Base-by-base conservation (phyloP, 2,113 vertebrate genomes). In the Eulemur rufifrons region DNA sequence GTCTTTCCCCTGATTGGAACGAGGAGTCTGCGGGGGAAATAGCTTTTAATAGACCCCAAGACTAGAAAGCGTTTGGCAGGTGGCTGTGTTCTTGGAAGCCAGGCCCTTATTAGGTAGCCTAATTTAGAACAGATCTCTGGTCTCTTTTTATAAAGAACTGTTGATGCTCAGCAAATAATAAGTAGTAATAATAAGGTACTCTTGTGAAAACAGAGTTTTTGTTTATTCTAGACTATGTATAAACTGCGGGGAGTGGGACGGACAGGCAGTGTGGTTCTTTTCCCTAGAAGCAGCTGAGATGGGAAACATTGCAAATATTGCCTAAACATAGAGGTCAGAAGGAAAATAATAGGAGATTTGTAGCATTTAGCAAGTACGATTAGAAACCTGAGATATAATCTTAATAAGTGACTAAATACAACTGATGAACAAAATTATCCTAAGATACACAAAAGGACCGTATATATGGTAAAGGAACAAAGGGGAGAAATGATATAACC, bases 191-290 rank as follows among this genome's bases (percentile, higher is more conserved):
- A 91, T 64, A 91, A 25, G 86, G 86, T 95, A 97, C 86, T 86
- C 83, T 17, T 83, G 85, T 95, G 74, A 59, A 96, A 94, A 95
- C 89, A 95, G 9, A 73, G 68, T 78, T 88, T 89, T 91, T 95
- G 97, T 89, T 96, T 96, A 80, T 95, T 95, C 89, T 95, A 95
- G 68, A 97, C 54, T 80, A 39, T 80, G 78, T 42, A 29, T 93
- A 85, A 77, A 66, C 21, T 61, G 2, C 0, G 20, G 42, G 56
- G 45, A 18, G 59, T 23, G 11, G 64, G 21, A 54, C 0, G 0
- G 37, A 74, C 42, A 59, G 61, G n/a, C 34, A 37, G 21, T 8
- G 1, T 4, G 8, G 56, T 34, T 66, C 74, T 91, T 47, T 56
- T 37, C 54, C 34, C 52, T 39, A 2, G 63, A 50, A 47, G 59